Evolutionary conservation across 2,888 invertebrate species (phyloP).

Genomic region (Acleris laterana): DNA sequence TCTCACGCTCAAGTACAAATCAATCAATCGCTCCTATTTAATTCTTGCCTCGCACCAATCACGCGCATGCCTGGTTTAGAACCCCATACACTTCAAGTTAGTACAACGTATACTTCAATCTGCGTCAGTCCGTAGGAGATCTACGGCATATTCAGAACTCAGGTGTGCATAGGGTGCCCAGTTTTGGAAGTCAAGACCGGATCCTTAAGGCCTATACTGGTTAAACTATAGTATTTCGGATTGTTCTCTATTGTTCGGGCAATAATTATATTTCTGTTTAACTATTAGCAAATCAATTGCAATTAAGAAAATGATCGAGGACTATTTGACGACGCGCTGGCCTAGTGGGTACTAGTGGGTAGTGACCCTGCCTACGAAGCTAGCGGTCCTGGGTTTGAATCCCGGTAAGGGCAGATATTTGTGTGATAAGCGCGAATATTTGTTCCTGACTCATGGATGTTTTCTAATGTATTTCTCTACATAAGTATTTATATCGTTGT

Average conservation of each 20-base stretch:
- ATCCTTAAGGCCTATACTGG: neutral
- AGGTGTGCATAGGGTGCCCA: slow-evolving; percentile 7
- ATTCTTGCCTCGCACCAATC: slow-evolving; percentile 32
- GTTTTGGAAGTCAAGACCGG: neutral
- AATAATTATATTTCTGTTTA: neutral
- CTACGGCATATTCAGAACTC: slow-evolving; percentile 44
- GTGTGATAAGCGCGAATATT: no score
- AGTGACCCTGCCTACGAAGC: no score
- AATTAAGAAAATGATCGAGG: no score
- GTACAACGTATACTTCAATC: slow-evolving; percentile 39
- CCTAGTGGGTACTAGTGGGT: no score
- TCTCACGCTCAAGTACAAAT: slow-evolving; percentile 35
- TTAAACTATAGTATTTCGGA: neutral
- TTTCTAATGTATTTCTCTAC: no score
- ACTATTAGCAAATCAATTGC: no score
- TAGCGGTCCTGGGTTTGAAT: no score
- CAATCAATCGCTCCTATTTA: slow-evolving; percentile 36
- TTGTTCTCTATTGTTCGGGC: neutral
- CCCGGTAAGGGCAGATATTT: no score
- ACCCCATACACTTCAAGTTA: slow-evolving; percentile 36
- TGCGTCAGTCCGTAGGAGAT: slow-evolving; percentile 40
- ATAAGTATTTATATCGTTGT: no score
- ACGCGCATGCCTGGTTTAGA: slow-evolving; percentile 28
- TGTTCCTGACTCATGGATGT: no score
- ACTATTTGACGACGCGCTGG: no score